Base-by-base conservation (phyloP, 2,888 invertebrate species). In the Cerastis rubricosa region DNA sequence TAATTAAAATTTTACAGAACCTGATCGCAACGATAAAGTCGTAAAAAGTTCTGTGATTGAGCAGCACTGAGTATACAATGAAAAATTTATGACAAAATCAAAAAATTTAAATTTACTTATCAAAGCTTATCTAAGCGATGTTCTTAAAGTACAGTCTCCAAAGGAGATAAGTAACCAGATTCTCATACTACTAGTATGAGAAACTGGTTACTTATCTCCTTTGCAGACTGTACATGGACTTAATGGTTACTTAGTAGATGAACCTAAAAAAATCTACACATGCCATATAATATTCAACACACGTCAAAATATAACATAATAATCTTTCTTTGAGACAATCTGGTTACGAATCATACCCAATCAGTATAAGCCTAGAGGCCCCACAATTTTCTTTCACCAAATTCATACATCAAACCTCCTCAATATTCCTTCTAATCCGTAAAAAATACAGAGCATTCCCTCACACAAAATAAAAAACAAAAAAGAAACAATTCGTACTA, bases 391-490 rank as follows among this genome's bases (percentile, higher is more conserved):
- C 40, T 49, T 17, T 22, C 12, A 70, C 14, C 0, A n/a, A 66
- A 76, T 14, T 59, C 45, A 43, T 22, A 40, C 35, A 68, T 59
- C 29, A 4, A 67, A 67, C 67, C 22, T 22, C 22, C 45, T 61
- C 19, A 63, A 57, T 57, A 68, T 69, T 61, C 57, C 14, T 57
- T 35, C 59, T 84, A 72, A 70, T 81, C 71, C 81, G 25, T 69
- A 63, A 85, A 75, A 74, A 76, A 70, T 29, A 85, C 68, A 70
- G 17, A 63, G 40, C n/a, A 72, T 59, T 12, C 25, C 19, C 47
- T 47, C 43, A 72, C 17, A 72, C 69, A 67, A 67, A 85, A 76
- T 81, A 71, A 69, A 83, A 78, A 71, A 57, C 40, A 76, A 75
- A 78, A 64, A 76, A 65, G 40, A 71, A 45, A 80, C 81, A 81